phyloP scores from a whole-genome alignment of 1,140 invertebrate species.

The Cydia pomonella region DNA sequence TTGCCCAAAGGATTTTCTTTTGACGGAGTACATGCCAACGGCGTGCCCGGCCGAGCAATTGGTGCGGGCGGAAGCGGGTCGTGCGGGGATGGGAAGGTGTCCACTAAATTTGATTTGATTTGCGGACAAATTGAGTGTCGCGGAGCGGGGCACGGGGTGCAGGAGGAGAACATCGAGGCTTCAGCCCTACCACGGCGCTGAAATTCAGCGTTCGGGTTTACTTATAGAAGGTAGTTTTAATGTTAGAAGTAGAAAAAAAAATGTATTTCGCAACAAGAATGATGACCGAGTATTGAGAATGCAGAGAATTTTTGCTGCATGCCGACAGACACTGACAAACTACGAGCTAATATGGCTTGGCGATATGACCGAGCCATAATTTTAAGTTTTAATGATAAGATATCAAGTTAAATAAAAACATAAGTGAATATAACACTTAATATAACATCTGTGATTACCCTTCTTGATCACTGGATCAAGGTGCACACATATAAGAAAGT shows the following conservation, averaged over 20 bases:
- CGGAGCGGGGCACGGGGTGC: neutral
- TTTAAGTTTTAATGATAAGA: no score
- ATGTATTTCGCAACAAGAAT: neutral
- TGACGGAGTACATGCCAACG: neutral
- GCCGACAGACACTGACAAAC: no score
- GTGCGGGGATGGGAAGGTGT: neutral
- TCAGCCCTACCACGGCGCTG: constrained; percentile 3
- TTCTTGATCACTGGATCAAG: no score
- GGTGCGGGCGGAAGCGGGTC: neutral
- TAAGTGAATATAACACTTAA: no score
- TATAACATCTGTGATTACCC: no score
- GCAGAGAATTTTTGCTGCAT: no score
- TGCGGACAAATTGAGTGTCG: constrained; percentile 32
- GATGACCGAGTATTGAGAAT: no score
- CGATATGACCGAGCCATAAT: no score
- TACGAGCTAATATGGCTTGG: no score
- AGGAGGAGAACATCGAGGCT: neutral
- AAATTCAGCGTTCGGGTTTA: neutral
- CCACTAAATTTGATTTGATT: constrained; percentile 33
- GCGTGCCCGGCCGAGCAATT: neutral
- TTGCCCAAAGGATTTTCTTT: neutral
- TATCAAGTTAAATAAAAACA: no score
- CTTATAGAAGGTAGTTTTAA: no score
- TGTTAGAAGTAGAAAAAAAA: neutral
- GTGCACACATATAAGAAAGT: no score